These are phyloP conservation scores for Epsilonema sp. DNA, from an alignment of 2,888 invertebrate genomes.

Conservation along the genomic window DNA sequence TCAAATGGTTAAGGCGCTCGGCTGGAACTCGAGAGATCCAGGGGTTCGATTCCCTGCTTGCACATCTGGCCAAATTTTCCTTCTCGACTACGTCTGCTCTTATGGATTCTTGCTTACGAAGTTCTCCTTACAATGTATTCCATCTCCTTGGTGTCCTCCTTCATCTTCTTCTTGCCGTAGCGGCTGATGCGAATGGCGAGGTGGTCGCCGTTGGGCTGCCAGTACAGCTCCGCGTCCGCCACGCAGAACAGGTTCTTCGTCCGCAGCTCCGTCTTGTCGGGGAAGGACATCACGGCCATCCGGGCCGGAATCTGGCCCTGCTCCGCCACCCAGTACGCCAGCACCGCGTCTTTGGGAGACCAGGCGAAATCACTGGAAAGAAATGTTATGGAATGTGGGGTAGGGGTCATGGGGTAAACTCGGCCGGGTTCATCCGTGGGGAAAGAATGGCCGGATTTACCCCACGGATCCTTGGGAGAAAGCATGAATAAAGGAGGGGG, in stretches of 20 bases:
- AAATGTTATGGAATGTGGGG: too few relatives aligned
- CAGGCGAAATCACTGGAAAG: slow-evolving; percentile 67
- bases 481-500: too few relatives aligned
- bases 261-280: slow-evolving; percentile 54
- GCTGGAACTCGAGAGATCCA: too few relatives aligned
- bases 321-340: slow-evolving; percentile 97
- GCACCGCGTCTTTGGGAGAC: slow-evolving; percentile 86
- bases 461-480: too few relatives aligned
- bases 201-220: slow-evolving; percentile 94
- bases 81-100: too few relatives aligned
- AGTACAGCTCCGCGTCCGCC: slow-evolving; percentile 90
- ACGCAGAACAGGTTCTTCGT: slow-evolving; percentile 74
- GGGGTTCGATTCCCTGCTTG: too few relatives aligned
- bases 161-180: slow-evolving; percentile 68
- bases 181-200: slow-evolving; percentile 82
- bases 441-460: too few relatives aligned
- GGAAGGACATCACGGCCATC: slow-evolving; percentile 75
- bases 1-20: too few relatives aligned
- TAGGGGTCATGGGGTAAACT: too few relatives aligned
- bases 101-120: too few relatives aligned
- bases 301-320: slow-evolving; percentile 53
- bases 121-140: slow-evolving; percentile 56
- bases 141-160: slow-evolving; percentile 44
- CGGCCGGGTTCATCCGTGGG: too few relatives aligned
- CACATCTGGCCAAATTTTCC: too few relatives aligned